Evolutionary conservation across 2,113 vertebrate species (phyloP).

Genomic region (Calidris pugnax): DNA sequence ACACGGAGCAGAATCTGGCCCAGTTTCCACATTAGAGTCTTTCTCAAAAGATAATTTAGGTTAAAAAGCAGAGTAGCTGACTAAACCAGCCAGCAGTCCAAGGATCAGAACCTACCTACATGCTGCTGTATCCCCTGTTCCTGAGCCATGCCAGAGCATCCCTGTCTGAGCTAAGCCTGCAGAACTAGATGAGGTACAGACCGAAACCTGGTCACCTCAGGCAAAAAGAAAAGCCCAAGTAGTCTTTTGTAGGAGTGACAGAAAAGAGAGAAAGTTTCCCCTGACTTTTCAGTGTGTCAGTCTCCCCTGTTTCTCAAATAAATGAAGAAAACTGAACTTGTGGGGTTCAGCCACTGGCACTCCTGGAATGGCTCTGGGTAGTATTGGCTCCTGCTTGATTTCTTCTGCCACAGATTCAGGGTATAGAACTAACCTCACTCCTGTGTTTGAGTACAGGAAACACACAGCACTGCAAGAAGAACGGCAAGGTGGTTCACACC

Average conservation of each 20-base stretch:
- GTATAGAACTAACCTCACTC: rapidly evolving
- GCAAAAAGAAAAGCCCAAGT: not conserved
- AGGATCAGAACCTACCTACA: not conserved
- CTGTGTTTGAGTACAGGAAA: not conserved
- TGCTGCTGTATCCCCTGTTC: not conserved
- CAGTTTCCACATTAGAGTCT: not conserved
- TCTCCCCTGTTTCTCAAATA: not conserved
- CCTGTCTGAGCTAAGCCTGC: not conserved
- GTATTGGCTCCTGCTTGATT: rapidly evolving
- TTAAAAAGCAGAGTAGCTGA: not conserved
- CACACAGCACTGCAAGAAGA: not conserved
- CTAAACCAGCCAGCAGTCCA: not conserved
- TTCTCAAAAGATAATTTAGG: not conserved
- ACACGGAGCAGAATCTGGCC: conserved; percentile 14
- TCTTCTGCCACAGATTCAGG: not conserved
- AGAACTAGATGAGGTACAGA: not conserved
- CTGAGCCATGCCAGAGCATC: not conserved
- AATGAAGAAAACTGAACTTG: not conserved
- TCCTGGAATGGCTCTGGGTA: not conserved
- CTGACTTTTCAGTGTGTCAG: not conserved
- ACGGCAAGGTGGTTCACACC: rapidly evolving
- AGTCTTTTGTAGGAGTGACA: not conserved
- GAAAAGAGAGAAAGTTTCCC: not conserved
- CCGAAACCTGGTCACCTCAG: not conserved
- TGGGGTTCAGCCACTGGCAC: not conserved